Evolutionary conservation across 2,797 vertebrate genomes (phyloP), one percentile per base, ranked within the genome.

Genomic region (Aselliscus stoliczkanus): DNA sequence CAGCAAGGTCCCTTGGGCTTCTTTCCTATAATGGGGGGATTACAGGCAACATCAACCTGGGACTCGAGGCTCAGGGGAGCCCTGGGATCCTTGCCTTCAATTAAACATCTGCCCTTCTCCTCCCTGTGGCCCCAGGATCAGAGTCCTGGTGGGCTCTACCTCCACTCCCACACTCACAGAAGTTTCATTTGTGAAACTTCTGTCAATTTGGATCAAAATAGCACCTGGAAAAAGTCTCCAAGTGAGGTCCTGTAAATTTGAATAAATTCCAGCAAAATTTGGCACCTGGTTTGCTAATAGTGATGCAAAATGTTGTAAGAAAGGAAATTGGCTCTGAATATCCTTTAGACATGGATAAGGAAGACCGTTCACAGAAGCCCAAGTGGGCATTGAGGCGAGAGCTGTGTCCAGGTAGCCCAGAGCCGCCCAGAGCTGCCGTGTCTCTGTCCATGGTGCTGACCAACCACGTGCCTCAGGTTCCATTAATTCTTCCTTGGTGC

Each of bases 361-460:
- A 77, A 64, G 80, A 52, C 29, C 29, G 37, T 25, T 54, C 20
- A 7, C 7, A 0, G 67, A 37, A 37, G 42, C 62, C 37, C 18
- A 13, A 0, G 10, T 1, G 31, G 47, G 31, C 3, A 0, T 4
- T 13, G 5, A 44, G 27, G 56, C 13, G 23, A 5, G 25, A 29
- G 17, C 1, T 4, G 34, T 17, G 0, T 7, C 12, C 34, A 21
- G 69, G 62, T 11, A 7, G 54, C 44, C 13, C 7, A 0, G 69
- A 1, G 17, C 34, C 37, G 14, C 1, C 4, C 77, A 1, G 37
- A 23, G 17, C 0, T 0, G 7, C 13, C 5, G 0, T 0, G 76
- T 25, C 75, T 65, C 92, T 96, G 95, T 95, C 94, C 92, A 0
- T 2, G 90, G 95, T 93, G 56, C 94, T 95, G 90, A 93, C 18